A percentile compares a stretch with the other conserved stretches of the same genome.
Conservation (phyloP, 2,113 vertebrate genomes). For the Aleadryas rufinucha region DNA sequence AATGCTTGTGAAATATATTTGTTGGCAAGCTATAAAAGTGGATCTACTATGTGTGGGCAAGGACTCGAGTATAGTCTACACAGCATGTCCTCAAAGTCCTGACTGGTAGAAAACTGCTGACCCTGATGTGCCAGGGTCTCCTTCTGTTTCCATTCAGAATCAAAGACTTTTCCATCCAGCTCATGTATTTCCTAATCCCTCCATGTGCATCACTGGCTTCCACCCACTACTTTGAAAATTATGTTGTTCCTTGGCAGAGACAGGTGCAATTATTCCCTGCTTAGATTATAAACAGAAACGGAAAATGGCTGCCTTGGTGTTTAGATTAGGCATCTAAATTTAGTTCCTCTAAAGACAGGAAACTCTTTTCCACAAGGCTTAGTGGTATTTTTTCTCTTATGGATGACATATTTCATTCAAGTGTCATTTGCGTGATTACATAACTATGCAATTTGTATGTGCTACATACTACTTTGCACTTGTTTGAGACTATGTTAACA, state of each 20-base stretch:
- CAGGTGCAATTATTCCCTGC: not conserved
- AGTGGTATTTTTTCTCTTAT: not conserved
- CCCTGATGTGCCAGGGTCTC: not conserved
- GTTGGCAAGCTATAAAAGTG: not conserved
- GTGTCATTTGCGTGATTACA: not conserved
- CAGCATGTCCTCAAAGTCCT: not conserved
- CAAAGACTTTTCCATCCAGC: not conserved
- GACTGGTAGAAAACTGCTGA: not conserved
- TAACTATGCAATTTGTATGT: not conserved
- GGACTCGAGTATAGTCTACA: not conserved
- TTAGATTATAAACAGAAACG: not conserved
- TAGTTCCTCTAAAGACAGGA: not conserved
- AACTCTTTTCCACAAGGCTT: not conserved
- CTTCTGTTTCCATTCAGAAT: not conserved
- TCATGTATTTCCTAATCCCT: not conserved
- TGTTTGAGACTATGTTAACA: not conserved
- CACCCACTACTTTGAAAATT: not conserved
- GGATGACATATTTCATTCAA: not conserved
- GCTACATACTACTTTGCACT: not conserved
- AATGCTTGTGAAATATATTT: not conserved
- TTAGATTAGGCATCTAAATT: not conserved
- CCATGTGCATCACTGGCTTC: not conserved
- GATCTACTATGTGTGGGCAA: not conserved
- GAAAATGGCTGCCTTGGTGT: not conserved
- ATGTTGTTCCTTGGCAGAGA: not conserved